Evolutionary conservation across 2,888 invertebrate species (phyloP).

Genomic region (Nemotelus nigrinus): DNA sequence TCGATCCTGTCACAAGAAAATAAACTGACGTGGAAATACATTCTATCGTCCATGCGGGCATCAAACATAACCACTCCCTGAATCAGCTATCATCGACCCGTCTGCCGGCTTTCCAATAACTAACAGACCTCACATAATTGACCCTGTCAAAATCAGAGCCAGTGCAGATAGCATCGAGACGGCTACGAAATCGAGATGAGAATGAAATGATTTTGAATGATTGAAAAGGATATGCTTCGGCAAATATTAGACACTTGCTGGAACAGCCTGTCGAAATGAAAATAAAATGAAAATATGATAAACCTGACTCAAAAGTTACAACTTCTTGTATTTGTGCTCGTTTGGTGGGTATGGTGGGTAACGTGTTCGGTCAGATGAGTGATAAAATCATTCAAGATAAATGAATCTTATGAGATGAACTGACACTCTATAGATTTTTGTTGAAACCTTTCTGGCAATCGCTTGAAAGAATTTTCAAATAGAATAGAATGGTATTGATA

Average conservation of each 20-base stretch:
- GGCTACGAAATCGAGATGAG: background rate
- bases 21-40: no score
- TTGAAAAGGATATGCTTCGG: conserved; percentile 41
- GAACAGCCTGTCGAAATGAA: background rate
- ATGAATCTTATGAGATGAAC: conserved; percentile 13
- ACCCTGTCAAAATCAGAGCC: no score
- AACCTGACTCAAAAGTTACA: conserved; percentile 20
- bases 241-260: conserved; percentile 6
- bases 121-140: no score
- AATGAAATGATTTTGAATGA: conserved; percentile 41
- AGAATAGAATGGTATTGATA: background rate
- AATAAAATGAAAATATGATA: background rate
- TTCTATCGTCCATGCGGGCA: no score
- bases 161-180: no score
- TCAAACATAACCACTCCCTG: no score
- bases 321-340: background rate
- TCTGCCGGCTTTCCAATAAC: no score
- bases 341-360: conserved; percentile 4
- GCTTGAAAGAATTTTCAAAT: background rate
- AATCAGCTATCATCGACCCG: no score
- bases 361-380: conserved; percentile 5
- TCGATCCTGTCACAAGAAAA: no score
- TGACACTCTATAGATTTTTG: background rate
- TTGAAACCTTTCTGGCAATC: background rate
- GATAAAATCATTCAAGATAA: conserved; percentile 28